Evolutionary conservation across 2,113 vertebrate species (phyloP).

Genomic region (Pungitius pungitius): DNA sequence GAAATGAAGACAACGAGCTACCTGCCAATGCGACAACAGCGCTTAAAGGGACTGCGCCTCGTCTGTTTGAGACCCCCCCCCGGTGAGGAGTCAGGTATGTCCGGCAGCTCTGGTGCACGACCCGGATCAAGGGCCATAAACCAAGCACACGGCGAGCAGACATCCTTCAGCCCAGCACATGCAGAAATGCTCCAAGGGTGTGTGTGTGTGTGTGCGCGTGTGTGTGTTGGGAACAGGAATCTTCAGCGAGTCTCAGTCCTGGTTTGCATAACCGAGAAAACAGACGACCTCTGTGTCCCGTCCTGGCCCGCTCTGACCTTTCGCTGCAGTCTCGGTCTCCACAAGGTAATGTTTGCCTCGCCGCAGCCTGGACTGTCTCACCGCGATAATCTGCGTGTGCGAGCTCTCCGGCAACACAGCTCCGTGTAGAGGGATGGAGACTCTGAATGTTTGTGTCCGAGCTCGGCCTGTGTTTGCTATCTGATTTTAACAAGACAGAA

Average conservation of each 20-base stretch:
- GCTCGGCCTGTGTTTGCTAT: not conserved
- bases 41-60: slow-evolving; percentile 36
- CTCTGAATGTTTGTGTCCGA: not conserved
- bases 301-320: slow-evolving; percentile 31
- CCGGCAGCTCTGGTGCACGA: slow-evolving; percentile 61
- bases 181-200: slow-evolving; percentile 7
- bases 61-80: slow-evolving; percentile 57
- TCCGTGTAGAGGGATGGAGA: not conserved
- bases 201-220: not conserved
- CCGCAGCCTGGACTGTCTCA: slow-evolving; percentile 67
- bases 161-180: slow-evolving; percentile 14
- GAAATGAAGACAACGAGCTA: slow-evolving; percentile 21
- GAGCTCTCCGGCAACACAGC: not conserved
- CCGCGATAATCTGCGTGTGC: slow-evolving; percentile 8
- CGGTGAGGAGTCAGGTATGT: slow-evolving; percentile 54
- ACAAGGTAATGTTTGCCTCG: slow-evolving; percentile 67
- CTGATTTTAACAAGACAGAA: too few relatives aligned
- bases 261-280: slow-evolving; percentile 51
- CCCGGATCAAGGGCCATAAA: slow-evolving; percentile 50
- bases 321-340: slow-evolving; percentile 39
- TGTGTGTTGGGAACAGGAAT: not conserved
- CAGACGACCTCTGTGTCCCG: slow-evolving; percentile 20
- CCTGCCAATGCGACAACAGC: slow-evolving; percentile 14
- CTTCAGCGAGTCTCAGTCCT: slow-evolving; percentile 32
- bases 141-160: slow-evolving; percentile 33